These are phyloP conservation scores for Apomyelois bistriatella DNA, from an alignment of 2,888 invertebrate genomes.

Conservation along the genomic window DNA sequence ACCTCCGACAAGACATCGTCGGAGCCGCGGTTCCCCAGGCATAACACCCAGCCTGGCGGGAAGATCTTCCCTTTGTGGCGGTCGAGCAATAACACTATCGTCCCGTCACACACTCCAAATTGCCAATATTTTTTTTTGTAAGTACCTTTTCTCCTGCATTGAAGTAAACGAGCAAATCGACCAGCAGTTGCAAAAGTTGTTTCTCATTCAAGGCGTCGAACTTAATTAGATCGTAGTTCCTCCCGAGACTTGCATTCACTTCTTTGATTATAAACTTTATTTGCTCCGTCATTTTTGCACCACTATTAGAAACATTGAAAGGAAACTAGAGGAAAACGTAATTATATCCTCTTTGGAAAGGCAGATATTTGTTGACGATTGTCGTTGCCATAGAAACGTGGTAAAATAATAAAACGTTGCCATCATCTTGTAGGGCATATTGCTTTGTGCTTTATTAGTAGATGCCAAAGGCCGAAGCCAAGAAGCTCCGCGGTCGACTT, in stretches of 20 bases:
- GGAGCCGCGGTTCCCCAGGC: no score
- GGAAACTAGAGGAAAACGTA: conserved; percentile 10
- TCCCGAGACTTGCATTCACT: conserved; percentile 85
- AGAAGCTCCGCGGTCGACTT: no score
- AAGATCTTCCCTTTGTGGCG: no score
- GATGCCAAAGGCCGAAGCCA: no score
- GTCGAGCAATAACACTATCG: no score
- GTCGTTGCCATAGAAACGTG: conserved; percentile 35
- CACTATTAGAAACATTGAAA: neutral
- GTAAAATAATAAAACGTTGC: neutral
- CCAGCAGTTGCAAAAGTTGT: conserved; percentile 87
- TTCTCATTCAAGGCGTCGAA: conserved; percentile 89
- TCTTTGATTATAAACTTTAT: conserved; percentile 85
- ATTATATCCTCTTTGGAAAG: no score
- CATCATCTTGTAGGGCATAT: conserved; percentile 1
- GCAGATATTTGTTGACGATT: conserved; percentile 22
- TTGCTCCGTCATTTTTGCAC: conserved; percentile 81
- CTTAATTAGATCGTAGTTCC: conserved; percentile 89
- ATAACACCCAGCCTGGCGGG: no score
- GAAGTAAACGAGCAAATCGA: conserved; percentile 86
- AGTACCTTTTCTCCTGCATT: conserved; percentile 82
- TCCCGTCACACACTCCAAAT: no score
- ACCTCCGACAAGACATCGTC: no score
- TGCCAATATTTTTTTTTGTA: no score
- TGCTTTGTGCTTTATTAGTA: neutral